A percentile compares a stretch with the other conserved stretches of the same genome.
Evolutionary conservation across 2,797 vertebrate genomes (phyloP).

Genomic region (Astyanax mexicanus): DNA sequence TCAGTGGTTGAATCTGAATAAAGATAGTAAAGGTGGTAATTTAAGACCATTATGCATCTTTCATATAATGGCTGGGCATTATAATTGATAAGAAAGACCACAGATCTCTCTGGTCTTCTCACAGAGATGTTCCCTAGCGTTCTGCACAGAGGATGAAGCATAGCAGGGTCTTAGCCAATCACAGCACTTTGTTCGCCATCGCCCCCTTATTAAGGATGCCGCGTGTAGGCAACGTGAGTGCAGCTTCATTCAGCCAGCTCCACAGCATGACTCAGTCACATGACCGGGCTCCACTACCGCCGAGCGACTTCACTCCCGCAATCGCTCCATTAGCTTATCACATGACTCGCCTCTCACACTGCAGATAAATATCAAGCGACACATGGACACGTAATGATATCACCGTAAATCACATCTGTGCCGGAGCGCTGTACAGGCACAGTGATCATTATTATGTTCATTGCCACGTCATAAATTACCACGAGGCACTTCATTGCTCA

Average conservation of each 20-base stretch:
- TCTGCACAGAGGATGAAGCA: background rate
- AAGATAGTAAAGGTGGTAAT: background rate
- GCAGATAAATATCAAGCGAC: slow-evolving; percentile 42
- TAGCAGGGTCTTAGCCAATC: slow-evolving; percentile 22
- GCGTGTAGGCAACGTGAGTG: background rate
- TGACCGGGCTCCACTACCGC: background rate
- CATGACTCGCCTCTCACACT: slow-evolving; percentile 17
- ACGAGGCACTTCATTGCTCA: background rate
- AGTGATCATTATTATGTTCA: slow-evolving; percentile 20
- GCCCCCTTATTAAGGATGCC: slow-evolving; percentile 25
- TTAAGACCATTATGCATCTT: background rate
- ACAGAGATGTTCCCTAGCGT: background rate
- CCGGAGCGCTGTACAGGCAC: background rate
- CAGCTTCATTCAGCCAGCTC: slow-evolving; percentile 7
- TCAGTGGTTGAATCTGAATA: background rate
- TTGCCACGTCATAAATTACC: slow-evolving; percentile 29
- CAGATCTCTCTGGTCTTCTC: background rate
- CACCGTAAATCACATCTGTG: slow-evolving; percentile 9
- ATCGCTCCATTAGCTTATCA: slow-evolving; percentile 23
- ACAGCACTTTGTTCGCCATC: background rate
- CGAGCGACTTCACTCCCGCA: background rate
- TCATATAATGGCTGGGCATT: background rate
- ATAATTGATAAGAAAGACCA: background rate
- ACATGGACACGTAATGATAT: slow-evolving; percentile 2
- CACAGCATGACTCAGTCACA: slow-evolving; percentile 14